Conservation (phyloP, 2,888 invertebrate genomes). For the Hylaea fasciaria region DNA sequence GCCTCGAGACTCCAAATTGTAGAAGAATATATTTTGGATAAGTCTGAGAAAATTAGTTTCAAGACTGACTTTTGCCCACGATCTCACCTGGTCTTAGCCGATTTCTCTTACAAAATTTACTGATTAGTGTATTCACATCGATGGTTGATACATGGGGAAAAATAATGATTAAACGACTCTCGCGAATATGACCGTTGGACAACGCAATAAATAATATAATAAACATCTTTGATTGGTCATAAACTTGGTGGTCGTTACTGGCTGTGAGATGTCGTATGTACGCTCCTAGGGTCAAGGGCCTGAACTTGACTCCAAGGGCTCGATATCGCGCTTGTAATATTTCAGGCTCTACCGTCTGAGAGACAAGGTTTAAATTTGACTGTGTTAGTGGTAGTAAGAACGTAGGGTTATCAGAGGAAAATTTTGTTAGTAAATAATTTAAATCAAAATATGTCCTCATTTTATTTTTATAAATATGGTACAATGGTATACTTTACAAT, state of each 20-base stretch:
- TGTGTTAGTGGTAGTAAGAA: neutral
- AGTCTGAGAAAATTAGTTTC: no score
- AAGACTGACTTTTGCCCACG: no score
- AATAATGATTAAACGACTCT: conserved; percentile 2
- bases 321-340: conserved; percentile 1
- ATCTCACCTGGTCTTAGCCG: no score
- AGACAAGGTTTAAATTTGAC: neutral
- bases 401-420: neutral
- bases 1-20: no score
- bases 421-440: neutral
- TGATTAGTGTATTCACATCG: no score
- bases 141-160: neutral
- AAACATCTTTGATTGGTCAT: conserved; percentile 20
- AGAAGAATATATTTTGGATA: no score
- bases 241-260: conserved; percentile 18
- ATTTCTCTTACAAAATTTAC: no score
- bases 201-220: conserved; percentile 27
- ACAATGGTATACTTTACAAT: no score
- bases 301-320: conserved; percentile 33
- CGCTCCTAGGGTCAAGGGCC: conserved; percentile 40
- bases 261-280: conserved; percentile 5
- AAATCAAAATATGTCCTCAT: neutral
- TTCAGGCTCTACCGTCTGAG: conserved; percentile 10
- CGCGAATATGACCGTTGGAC: conserved; percentile 3
- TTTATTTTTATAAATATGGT: neutral